Evolutionary conservation across 1,140 invertebrate species (phyloP).

Genomic region (Colletes latitarsis): DNA sequence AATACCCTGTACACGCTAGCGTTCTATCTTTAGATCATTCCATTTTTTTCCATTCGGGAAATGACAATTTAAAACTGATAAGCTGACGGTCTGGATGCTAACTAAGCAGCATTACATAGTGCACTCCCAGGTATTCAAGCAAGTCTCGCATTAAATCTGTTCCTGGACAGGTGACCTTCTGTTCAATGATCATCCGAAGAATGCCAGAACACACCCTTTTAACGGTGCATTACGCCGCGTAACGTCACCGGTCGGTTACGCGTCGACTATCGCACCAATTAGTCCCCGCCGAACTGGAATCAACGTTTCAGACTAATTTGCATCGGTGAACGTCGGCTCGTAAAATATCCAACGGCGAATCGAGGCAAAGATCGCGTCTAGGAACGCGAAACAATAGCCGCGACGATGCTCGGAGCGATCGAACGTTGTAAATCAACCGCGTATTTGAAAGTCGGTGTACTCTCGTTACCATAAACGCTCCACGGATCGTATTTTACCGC

Average conservation of each 20-base stretch:
- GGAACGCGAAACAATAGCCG: background rate
- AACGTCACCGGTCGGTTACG: background rate
- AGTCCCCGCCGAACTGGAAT: background rate
- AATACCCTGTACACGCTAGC: no score
- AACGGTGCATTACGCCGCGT: conserved; percentile 39
- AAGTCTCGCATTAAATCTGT: background rate
- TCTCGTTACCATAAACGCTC: background rate
- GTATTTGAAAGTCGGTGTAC: conserved; percentile 14
- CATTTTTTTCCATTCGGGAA: no score
- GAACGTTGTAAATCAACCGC: conserved; percentile 5
- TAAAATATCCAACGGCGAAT: background rate
- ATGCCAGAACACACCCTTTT: conserved; percentile 41
- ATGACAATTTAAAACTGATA: no score
- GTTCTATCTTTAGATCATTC: no score
- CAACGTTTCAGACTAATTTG: background rate
- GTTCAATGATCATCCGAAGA: conserved; percentile 23
- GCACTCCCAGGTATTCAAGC: conserved; percentile 1
- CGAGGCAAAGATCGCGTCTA: background rate
- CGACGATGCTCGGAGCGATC: background rate
- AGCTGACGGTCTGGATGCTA: no score
- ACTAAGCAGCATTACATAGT: background rate
- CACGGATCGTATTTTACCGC: conserved; percentile 6
- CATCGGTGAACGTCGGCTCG: background rate
- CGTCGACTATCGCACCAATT: background rate
- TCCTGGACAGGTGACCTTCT: conserved; percentile 17